Evolutionary conservation across 2,797 vertebrate genomes (phyloP), one percentile per base, ranked within the genome.

Genomic region (Spinus olivaceus): DNA sequence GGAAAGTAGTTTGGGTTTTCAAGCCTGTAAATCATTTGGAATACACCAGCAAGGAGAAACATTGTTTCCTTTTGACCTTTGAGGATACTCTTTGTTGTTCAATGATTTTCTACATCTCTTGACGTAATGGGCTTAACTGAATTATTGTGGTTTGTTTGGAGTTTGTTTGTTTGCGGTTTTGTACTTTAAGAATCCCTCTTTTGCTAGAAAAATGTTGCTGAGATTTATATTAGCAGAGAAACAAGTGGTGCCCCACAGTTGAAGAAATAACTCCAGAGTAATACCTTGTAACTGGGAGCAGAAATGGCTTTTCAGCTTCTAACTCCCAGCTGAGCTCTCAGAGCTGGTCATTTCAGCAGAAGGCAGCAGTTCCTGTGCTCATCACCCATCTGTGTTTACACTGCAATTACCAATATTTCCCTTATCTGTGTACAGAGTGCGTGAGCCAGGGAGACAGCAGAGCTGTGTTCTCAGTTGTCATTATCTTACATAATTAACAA

Each of bases 401-500:
- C 35, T 88, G 72, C 71, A 87, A 60, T 92, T 92, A 73, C 30
- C 65, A 79, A 56, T 71, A 53, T 78, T 89, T 90, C 14, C 0
- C 54, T 72, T 78, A 47, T 91, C 30, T 87, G 87, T 53, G 41
- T 56, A 71, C 71, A 33, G 66, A 87, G 46, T 50, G 60, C 13
- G 3, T 21, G 82, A 57, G 77, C 71, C 50, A 71, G 61, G 16
- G 73, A 81, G 53, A 35, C 70, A 49, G 27, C 83, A 88, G 56
- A 73, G 72, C 3, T 54, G 27, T 79, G 46, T 78, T 95, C 61
- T 44, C 30, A 41, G 72, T 77, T 86, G 70, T n/a, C 81, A 27
- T 91, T 93, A 83, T 91, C 85, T 93, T 78, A 51, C 53, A 59
- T 85, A 86, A 91, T 74, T 92, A 41, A 76, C 46, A 86, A 60